Base-by-base conservation (phyloP, 2,797 vertebrate species). In the Notamacropus eugenii region DNA sequence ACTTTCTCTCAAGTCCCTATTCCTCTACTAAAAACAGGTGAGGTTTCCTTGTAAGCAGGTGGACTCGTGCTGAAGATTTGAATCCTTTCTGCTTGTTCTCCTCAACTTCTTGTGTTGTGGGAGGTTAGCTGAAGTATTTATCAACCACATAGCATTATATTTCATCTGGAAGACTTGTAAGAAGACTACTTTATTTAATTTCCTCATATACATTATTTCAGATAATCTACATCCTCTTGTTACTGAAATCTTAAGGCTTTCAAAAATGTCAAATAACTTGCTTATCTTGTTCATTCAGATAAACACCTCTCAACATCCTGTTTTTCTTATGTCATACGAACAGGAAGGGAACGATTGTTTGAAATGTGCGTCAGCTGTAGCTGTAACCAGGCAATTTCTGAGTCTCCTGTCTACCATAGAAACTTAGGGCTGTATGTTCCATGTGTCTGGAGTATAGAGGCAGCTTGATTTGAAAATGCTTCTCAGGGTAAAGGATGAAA, bases 261-360 rank as follows among this genome's bases (percentile, higher is more conserved):
- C 16, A 96, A 94, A 96, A 96, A 90, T 91, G 27, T 0, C 94
- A 90, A 94, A 94, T 95, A 90, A 56, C 96, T 93, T 22, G 95
- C 98, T 98, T 98, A 98, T 98, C 98, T 98, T 0, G 0, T 50
- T 92, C 95, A 11, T 67, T 98, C 98, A 98, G 98, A 98, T 96
- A 97, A 98, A 97, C 95, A 97, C 98, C 97, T 98, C 97, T 95
- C 95, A 16, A 34, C 98, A 98, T 98, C 98, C 98, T 98, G 98
- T 98, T 98, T 98, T 98, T 97, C 98, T 98, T 96, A 55, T 96
- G 97, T 97, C 97, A 95, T 97, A 97, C 0, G 97, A 97, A 97
- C 98, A 98, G 98, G 98, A 98, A 98, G 96, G 95, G 96, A 95
- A 55, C 55, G 54, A 98, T 98, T 98, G 98, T 98, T 97, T 91